Percentiles rank a stretch among this genome's conserved stretches.
Conservation (phyloP, 2,113 vertebrate species). For the Eolophus roseicapilla region DNA sequence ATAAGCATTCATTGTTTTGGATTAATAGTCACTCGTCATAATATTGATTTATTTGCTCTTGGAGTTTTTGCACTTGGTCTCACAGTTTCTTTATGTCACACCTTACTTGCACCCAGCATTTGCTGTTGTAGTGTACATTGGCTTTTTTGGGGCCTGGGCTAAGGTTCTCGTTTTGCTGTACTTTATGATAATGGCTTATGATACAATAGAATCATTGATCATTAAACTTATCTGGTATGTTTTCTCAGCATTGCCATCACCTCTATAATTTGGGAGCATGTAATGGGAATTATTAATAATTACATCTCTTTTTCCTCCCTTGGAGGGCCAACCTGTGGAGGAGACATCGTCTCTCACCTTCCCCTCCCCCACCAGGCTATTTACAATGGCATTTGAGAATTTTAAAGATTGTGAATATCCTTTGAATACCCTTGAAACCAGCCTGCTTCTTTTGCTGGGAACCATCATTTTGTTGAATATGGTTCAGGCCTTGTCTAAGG, state of each 20-base stretch:
- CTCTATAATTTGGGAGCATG: neutral
- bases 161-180: neutral
- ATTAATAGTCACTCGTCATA: neutral
- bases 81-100: neutral
- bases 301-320: neutral
- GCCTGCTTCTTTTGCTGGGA: neutral
- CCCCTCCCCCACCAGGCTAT: neutral
- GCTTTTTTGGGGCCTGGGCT: neutral
- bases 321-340: neutral
- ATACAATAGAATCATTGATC: neutral
- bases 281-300: neutral
- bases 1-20: neutral
- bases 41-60: neutral
- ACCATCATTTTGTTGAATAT: neutral
- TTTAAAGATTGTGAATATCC: neutral
- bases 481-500: neutral
- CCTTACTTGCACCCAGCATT: neutral
- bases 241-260: neutral
- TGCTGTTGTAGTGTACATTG: neutral
- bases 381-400: neutral
- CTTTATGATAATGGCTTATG: neutral
- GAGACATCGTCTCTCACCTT: neutral
- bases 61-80: neutral
- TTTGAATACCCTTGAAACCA: neutral
- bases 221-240: neutral